Base-by-base conservation (phyloP, 2,888 invertebrate species). In the Hylaea fasciaria region DNA sequence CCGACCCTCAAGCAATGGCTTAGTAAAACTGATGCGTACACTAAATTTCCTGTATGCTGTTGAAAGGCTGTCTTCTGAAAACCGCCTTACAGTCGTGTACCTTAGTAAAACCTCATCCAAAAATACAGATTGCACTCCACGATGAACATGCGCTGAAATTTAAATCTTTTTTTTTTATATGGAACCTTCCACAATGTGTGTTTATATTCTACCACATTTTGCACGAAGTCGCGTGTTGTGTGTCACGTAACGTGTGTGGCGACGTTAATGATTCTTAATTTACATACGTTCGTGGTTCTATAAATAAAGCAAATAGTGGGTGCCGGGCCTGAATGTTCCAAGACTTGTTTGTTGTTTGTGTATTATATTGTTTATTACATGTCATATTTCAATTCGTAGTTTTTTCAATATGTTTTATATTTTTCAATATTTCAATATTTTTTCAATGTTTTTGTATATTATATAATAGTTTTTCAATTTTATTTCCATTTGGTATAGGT, bases 191-290 rank as follows among this genome's bases (percentile, higher is more conserved):
- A 3, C 22, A 3, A 2, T 22, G 5, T 5, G 22, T 22, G 22
- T 2, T 32, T 32, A 29, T 28, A 3, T 57, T 64, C 47, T 40
- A 50, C 28, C n/a, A 12, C 47, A 32, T 54, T 60, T 64, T 54
- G 47, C 64, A 57, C 61, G 32, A 13, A 13, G 45, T 61, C 48
- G 64, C 60, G 57, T 61, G 57, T 41, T n/a, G 32, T 22, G 53
- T 55, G 59, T 59, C 56, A 56, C 56, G 41, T 45, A 40, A 46
- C 49, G 37, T 52, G 54, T 60, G 50, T 54, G 29, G 54, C 46
- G 29, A 47, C 29, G 47, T 51, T 60, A 59, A 59, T 60, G 54
- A 50, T 54, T 60, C n/a, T 47, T 57, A 37, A 59, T 59, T 54
- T 59, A 47, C 48, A 53, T 52, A 52, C 57, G 16, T 37, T 29